Evolutionary conservation across 2,113 vertebrate species (phyloP).

Genomic region (Brienomyrus brachyistius): DNA sequence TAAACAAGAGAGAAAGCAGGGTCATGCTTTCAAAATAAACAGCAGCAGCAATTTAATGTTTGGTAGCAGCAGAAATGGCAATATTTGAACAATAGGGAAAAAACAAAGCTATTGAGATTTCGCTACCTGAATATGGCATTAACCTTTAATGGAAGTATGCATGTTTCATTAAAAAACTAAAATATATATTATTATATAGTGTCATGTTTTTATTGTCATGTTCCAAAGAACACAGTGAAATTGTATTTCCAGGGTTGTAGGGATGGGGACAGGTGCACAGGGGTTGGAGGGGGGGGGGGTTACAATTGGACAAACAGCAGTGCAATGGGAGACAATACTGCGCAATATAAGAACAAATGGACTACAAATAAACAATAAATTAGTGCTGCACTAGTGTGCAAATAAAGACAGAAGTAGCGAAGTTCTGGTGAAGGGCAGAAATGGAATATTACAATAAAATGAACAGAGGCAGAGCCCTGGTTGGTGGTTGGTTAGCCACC

Average conservation of each 20-base stretch:
- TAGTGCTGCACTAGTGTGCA: background rate
- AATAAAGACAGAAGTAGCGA: background rate
- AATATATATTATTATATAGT: background rate
- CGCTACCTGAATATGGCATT: background rate
- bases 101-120: background rate
- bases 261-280: background rate
- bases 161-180: background rate
- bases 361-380: background rate
- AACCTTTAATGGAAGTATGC: background rate
- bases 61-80: too few species aligned
- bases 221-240: background rate
- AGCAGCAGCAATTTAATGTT: too few species aligned
- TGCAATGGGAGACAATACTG: background rate
- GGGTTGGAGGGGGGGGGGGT: too few species aligned
- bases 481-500: background rate
- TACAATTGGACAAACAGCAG: background rate
- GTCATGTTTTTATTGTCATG: background rate
- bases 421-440: background rate
- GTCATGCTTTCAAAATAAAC: too few species aligned
- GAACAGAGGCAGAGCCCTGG: background rate
- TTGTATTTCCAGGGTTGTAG: background rate
- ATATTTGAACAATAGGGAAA: too few species aligned
- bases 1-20: background rate
- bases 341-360: background rate
- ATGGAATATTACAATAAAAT: background rate